Percentiles rank a stretch among this genome's conserved stretches.
These are phyloP conservation scores for Lepas anatifera DNA, from an alignment of 2,888 invertebrate species.

Conservation along the genomic window DNA sequence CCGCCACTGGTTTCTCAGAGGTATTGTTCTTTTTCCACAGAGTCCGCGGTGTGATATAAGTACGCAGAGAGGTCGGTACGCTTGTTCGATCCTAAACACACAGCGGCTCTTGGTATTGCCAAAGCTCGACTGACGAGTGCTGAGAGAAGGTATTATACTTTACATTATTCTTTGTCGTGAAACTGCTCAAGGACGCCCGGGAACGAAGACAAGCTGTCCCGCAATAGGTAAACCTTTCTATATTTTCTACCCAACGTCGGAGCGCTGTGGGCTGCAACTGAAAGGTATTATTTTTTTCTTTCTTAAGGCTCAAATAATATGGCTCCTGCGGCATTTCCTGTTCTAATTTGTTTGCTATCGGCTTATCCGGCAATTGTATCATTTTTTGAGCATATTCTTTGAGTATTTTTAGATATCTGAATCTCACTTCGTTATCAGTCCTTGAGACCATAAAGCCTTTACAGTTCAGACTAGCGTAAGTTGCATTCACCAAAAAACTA, in stretches of 20 bases:
- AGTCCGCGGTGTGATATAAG: slow-evolving; percentile 1
- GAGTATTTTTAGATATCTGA: no score
- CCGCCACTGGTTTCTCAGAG: background rate
- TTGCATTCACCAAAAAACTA: no score
- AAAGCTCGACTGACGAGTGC: background rate
- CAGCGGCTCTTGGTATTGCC: background rate
- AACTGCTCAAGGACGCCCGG: background rate
- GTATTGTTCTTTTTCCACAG: background rate
- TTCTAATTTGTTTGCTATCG: no score
- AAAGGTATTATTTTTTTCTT: background rate
- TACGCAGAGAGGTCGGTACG: slow-evolving; percentile 1
- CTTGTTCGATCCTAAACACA: no score
- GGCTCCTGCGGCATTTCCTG: no score
- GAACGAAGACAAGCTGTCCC: background rate
- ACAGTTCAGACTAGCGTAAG: no score
- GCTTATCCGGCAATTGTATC: no score
- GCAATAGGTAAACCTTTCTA: background rate
- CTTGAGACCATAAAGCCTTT: no score
- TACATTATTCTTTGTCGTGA: background rate
- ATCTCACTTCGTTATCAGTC: no score
- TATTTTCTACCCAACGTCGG: background rate
- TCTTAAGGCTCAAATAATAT: background rate
- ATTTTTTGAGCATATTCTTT: no score
- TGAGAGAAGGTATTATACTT: background rate
- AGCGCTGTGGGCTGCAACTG: background rate